Evolutionary conservation across 2,888 invertebrate genomes (phyloP), one percentile per base, ranked within the genome.

Genomic region (Spilosoma lubricipeda): DNA sequence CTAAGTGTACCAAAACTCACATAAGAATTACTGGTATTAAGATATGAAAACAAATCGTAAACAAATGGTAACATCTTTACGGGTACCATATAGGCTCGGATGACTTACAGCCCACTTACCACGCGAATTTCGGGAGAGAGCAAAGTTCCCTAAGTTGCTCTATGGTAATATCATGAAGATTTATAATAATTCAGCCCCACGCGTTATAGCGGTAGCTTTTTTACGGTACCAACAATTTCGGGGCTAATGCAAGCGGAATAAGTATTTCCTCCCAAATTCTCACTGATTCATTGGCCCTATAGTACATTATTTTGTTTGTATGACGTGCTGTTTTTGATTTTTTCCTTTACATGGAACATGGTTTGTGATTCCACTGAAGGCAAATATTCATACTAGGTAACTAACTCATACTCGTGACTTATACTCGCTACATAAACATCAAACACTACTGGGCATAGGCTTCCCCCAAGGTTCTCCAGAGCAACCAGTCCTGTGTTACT

Each of bases 131-230:
- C 89, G 83, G 88, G 88, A 88, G 90, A 93, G 93, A 93, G 94
- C 93, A 92, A 95, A 95, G 93, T 94, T 94, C 90, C 90, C 90
- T 90, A 92, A 94, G 90, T 94, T 92, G 90, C 90, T 93, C 92
- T 92, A 95, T 95, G 94, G 93, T 93, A 94, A 95, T 95, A 93
- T 92, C 91, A 93, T 93, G 93, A 93, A 94, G 95, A 95, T 95
- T 95, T 95, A 95, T 94, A 95, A 94, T 95, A 93, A 95, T 94
- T 94, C 91, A 90, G 84, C 88, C 89, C 86, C 88, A 85, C 88
- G 86, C 90, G 89, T 92, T 92, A 93, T 90, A 89, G 90, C 90
- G 90, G 91, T 88, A 87, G 86, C 87, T 90, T 93, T 93, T 93
- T 93, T 92, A 91, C 90, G 90, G 87, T 85, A 86, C 89, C 80